Base-by-base conservation (phyloP, 2,888 invertebrate genomes). In the Selenia dentaria region DNA sequence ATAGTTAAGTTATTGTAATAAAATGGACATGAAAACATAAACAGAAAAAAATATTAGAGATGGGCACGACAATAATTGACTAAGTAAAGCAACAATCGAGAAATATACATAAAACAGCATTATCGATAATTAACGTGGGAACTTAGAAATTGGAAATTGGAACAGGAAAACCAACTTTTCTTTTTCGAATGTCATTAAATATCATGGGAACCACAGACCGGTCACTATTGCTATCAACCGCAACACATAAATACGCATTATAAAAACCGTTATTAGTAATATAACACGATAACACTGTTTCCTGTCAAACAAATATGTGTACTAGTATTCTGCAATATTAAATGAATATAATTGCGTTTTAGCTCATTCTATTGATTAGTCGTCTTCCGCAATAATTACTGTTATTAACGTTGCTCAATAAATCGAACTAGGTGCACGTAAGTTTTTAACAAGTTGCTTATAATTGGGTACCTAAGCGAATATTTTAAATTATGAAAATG, bases 231-330 rank as follows among this genome's bases (percentile, higher is more conserved):
- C 31, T 10, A 36, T 11, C 44, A 26, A 22, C n/a, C 36, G 34
- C 29, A 49, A 42, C 39, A 45, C 39, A 47, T 12, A 35, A 45
- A 47, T 37, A 54, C 38, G 31, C 46, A 51, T 51, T 54, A 58
- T 33, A 37, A 6, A 27, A 34, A 43, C 43, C 38, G 34, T 39
- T 38, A 18, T 32, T 6, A 12, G 1, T 67, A 63, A 57, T 64
- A 62, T 35, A 59, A 64, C 43, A 40, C 52, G 62, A 63, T 64
- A 69, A 57, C 61, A 62, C 56, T 45, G 51, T 71, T 72, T 72
- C 72, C 72, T 69, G 70, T 59, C 54, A 57, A 59, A 54, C 44
- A 44, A 50, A 20, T 16, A 16, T 2, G 2, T 16, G 4, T 51
- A 56, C 53, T 53, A 50, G 54, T 61, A 56, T 57, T 53, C 51